Base-by-base conservation (phyloP, 2,888 invertebrate species). In the Hyppa rectilinea region DNA sequence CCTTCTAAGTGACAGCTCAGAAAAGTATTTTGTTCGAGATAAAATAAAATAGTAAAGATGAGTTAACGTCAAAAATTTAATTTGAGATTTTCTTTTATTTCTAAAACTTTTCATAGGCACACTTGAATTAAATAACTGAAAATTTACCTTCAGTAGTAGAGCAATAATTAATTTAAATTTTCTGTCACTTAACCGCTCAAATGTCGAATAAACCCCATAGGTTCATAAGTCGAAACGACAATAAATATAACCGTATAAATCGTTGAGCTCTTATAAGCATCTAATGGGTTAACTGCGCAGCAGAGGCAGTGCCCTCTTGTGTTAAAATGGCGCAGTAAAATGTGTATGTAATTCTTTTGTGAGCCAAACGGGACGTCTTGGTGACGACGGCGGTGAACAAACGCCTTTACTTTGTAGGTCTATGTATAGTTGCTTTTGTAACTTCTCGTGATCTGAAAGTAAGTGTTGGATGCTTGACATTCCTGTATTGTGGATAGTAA, bases 21-120 rank as follows among this genome's bases (percentile, higher is more conserved):
- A 82, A 69, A 82, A 82, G 65, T 69, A 68, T 74, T 80, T 82
- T 74, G 45, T 66, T 65, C 53, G 61, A 70, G 60, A 64, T 63
- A 62, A 64, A 75, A 74, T 53, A 61, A 40, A 63, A 79, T 45
- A 55, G 29, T 52, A 17, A 38, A 29, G 59, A 53, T 34, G 31
- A 56, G 38, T 50, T 59, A 36, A 29, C 53, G 45, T 60, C 31
- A 61, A 23, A 47, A 70, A 50, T 34, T 56, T 63, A 80, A 67
- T 61, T 75, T 29, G 31, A 60, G 12, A 0, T 43, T 49, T 20
- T 58, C 47, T 26, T 59, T 71, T 49, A 43, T 56, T 73, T 73
- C 23, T 71, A 36, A 43, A 6, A 29, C 10, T 43, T 55, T 60
- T 17, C 17, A 38, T 29, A 26, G 4, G 26, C 26, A 31, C 4